Conservation (phyloP, 2,113 vertebrate genomes). For the Gallinago media region DNA sequence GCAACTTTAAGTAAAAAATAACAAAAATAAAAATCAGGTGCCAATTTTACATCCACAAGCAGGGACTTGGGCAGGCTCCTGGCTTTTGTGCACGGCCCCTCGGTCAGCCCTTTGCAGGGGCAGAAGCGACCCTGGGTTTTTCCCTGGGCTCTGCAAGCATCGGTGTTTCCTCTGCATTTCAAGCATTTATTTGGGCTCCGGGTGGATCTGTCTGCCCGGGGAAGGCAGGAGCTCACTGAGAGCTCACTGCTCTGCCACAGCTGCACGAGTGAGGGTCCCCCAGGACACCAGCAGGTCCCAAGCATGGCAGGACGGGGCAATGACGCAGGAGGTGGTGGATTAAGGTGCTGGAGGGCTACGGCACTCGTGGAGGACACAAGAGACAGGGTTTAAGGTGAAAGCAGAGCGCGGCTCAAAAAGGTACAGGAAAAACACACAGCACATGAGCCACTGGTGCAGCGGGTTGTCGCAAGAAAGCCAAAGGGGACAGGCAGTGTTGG, state of each 20-base stretch:
- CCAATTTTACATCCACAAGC: background rate
- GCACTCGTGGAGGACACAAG: background rate
- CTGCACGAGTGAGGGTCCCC: background rate
- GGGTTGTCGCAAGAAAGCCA: background rate
- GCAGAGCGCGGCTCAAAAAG: background rate
- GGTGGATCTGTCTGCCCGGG: background rate
- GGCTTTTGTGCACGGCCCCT: background rate
- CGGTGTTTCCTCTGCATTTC: background rate
- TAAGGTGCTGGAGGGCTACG: accelerated
- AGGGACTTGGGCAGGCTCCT: background rate
- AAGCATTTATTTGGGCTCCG: background rate
- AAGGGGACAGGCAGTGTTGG: accelerated
- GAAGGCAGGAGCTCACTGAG: background rate
- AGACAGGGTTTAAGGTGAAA: background rate
- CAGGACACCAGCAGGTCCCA: background rate
- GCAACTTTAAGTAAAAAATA: background rate
- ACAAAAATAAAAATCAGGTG: background rate
- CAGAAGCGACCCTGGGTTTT: background rate
- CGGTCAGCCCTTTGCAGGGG: background rate
- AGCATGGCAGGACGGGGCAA: background rate
- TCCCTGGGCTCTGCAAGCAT: background rate
- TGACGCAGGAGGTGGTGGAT: accelerated
- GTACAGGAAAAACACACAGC: background rate
- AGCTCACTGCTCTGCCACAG: background rate
- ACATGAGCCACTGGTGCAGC: accelerated